These are phyloP conservation scores for Parnassius mnemosyne DNA, from an alignment of 2,888 invertebrate genomes.

Conservation along the genomic window DNA sequence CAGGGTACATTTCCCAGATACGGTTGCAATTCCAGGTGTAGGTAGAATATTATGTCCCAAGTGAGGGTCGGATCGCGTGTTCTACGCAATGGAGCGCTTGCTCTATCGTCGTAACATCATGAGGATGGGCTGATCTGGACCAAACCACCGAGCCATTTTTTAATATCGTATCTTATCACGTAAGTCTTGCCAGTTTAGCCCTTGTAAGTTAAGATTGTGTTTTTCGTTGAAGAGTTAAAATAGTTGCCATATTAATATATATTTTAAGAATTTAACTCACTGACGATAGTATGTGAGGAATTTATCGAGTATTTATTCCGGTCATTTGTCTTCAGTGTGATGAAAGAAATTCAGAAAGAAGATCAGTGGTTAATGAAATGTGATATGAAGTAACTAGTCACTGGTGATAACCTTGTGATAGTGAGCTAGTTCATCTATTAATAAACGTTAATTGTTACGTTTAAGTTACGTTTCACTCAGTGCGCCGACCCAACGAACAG, in stretches of 20 bases:
- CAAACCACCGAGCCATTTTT: no score
- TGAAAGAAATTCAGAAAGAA: no score
- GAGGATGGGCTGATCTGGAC: no score
- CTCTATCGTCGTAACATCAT: no score
- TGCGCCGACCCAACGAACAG: no score
- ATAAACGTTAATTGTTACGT: no score
- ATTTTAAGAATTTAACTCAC: not conserved
- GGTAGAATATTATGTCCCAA: constrained; percentile 83
- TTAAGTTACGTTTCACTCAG: no score
- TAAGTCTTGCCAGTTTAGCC: no score
- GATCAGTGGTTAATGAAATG: constrained; percentile 29
- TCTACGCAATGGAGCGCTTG: constrained; percentile 69
- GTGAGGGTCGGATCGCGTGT: constrained; percentile 79
- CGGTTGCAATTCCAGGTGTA: constrained; percentile 71
- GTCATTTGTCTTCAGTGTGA: no score
- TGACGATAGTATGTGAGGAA: constrained; percentile 3
- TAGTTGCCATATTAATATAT: constrained; percentile 8
- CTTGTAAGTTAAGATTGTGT: no score
- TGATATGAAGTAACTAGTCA: constrained; percentile 34
- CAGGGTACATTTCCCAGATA: constrained; percentile 60
- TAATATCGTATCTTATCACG: no score
- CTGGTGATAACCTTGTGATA: constrained; percentile 71
- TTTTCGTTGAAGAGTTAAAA: not conserved
- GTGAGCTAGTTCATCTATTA: constrained; percentile 2
- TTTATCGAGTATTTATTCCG: no score